phyloP scores from a whole-genome alignment of 2,888 invertebrate species.

The Rhagophthalmus giganteus region DNA sequence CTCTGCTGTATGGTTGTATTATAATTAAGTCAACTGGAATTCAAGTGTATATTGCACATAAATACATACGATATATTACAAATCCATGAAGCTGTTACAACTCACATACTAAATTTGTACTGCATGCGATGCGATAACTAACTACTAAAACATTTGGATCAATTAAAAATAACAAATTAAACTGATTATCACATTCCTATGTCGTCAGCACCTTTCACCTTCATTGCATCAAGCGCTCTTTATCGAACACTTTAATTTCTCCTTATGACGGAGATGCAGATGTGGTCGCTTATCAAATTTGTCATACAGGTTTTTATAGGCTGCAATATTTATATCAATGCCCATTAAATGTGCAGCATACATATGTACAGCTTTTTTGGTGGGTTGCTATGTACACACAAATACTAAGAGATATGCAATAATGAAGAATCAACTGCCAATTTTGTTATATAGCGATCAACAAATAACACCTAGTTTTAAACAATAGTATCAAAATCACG shows the following conservation, averaged over 20 bases:
- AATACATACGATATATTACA: constrained; percentile 48
- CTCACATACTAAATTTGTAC: constrained; percentile 51
- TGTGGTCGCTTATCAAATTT: constrained; percentile 37
- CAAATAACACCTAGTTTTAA: constrained; percentile 24
- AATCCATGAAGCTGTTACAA: constrained; percentile 49
- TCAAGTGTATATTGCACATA: constrained; percentile 52
- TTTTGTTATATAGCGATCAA: constrained; percentile 15
- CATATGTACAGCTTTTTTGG: constrained; percentile 31
- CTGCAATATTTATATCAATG: constrained; percentile 37
- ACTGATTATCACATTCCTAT: constrained; percentile 54
- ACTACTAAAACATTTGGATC: constrained; percentile 50
- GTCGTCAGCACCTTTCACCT: constrained; percentile 51
- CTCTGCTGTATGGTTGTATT: constrained; percentile 27
- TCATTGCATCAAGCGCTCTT: constrained; percentile 25
- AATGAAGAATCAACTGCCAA: constrained; percentile 17
- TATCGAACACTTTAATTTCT: constrained; percentile 16
- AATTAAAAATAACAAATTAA: constrained; percentile 53
- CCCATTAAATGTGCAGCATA: constrained; percentile 36
- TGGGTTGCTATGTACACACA: constrained; percentile 30
- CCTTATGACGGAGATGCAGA: constrained; percentile 40
- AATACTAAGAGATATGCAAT: constrained; percentile 32
- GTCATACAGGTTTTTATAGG: constrained; percentile 32
- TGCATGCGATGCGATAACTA: constrained; percentile 52
- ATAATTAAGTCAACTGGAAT: constrained; percentile 31
- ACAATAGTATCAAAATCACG: constrained; percentile 5